These are phyloP conservation scores for Synchiropus splendidus DNA, from an alignment of 2,113 vertebrate genomes.

Conservation along the genomic window DNA sequence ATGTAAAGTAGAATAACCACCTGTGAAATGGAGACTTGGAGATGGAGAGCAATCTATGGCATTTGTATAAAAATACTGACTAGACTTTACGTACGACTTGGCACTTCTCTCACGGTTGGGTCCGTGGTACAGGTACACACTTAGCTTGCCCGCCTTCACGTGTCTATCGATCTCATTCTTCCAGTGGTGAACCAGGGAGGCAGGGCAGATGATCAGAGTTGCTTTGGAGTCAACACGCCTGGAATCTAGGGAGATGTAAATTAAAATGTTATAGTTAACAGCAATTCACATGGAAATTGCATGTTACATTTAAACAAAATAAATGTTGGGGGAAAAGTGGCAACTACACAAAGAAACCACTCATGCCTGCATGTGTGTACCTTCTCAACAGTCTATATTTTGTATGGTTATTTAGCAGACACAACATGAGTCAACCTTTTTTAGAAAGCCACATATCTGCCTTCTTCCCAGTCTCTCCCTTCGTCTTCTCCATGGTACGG, in stretches of 20 bases:
- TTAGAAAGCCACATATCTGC: constrained; percentile 72
- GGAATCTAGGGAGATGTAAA: constrained; percentile 57
- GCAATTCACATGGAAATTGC: too few relatives aligned
- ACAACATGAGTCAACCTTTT: constrained; percentile 70
- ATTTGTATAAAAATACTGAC: too few relatives aligned
- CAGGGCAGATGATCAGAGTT: constrained; percentile 87
- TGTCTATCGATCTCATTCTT: constrained; percentile 82
- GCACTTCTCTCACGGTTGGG: constrained; percentile 71
- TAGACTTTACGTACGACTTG: constrained; percentile 60
- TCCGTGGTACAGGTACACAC: constrained; percentile 84
- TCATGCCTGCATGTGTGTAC: too few relatives aligned
- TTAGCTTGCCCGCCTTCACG: constrained; percentile 64
- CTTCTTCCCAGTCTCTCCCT: constrained; percentile 51
- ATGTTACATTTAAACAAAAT: too few relatives aligned
- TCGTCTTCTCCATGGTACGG: constrained; percentile 46
- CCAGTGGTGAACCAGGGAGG: constrained; percentile 95
- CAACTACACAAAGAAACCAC: too few relatives aligned
- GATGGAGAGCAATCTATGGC: too few relatives aligned
- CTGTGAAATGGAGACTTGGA: too few relatives aligned
- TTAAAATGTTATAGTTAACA: too few relatives aligned
- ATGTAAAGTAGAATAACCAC: too few relatives aligned
- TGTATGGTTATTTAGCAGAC: too few relatives aligned
- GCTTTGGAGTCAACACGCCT: constrained; percentile 57
- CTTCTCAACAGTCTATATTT: too few relatives aligned
- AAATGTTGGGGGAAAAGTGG: too few relatives aligned